A percentile compares a stretch with the other conserved stretches of the same genome.
These are phyloP conservation scores for Carlito syrichta DNA, from an alignment of 2,113 vertebrate genomes.

Conservation along the genomic window DNA sequence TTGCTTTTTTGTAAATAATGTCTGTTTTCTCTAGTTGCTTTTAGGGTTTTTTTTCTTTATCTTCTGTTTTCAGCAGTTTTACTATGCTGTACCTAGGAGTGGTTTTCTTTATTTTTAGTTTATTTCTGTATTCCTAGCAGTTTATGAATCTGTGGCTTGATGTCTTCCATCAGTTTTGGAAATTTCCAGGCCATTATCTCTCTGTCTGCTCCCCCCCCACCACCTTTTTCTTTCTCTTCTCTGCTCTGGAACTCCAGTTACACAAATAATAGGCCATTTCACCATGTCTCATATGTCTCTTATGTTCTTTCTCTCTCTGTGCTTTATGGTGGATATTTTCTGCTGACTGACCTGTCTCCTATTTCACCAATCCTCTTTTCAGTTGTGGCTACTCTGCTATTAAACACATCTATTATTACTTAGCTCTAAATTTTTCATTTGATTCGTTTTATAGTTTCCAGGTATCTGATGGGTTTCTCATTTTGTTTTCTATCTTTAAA, in stretches of 20 bases:
- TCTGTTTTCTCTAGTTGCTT: neutral
- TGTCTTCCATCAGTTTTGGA: constrained; percentile 34
- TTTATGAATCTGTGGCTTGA: constrained; percentile 29
- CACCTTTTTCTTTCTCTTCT: neutral
- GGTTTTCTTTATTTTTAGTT: constrained; percentile 30
- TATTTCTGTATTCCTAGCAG: neutral
- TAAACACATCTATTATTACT: constrained; percentile 9
- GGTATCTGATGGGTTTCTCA: neutral
- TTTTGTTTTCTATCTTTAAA: neutral
- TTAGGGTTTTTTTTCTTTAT: constrained; percentile 12
- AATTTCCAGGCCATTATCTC: neutral
- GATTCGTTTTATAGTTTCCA: neutral
- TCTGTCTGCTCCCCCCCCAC: neutral
- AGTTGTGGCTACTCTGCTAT: neutral
- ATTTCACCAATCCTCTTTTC: neutral
- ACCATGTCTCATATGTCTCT: neutral
- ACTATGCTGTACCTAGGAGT: neutral
- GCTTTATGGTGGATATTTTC: constrained; percentile 24
- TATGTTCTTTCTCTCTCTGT: neutral
- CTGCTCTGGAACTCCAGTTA: neutral
- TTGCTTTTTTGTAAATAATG: neutral
- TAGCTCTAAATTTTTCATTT: constrained; percentile 8
- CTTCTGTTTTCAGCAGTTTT: neutral
- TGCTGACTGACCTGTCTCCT: neutral
- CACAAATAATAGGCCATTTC: neutral